Base-by-base conservation (phyloP, 2,113 vertebrate genomes). In the Struthidea cinerea region DNA sequence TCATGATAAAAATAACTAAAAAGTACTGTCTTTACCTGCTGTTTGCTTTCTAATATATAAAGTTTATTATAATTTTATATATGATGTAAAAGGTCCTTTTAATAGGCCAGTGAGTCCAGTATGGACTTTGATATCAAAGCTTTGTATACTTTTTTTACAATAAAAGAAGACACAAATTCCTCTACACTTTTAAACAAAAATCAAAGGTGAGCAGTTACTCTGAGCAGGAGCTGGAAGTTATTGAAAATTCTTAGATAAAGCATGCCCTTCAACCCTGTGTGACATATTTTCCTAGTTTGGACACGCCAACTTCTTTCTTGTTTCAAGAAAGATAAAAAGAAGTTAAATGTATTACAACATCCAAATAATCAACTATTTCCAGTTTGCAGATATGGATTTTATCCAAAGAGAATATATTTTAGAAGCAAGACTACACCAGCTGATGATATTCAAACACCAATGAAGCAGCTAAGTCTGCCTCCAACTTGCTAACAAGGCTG, bases 401-500 rank as follows among this genome's bases (percentile, higher is more conserved):
- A 44, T 86, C 53, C 79, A 78, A 86, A 81, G 28, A 12, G 33
- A 79, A 83, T 49, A 17, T 16, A 61, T 69, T 96, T 95, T 55
- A 79, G 57, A 91, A 83, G 37, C 39, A 78, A 84, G 56, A 53
- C 28, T 10, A 7, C 22, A 80, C 39, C 46, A 77, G 57, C 26
- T 95, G 93, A 87, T 79, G 39, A 55, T 76, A 95, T 53, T 91
- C 57, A 80, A 89, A 69, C 33, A 79, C 11, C 49, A 89, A 2
- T 64, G 90, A 78, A 94, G 56, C 52, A 59, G 47, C 63, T 44
- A 88, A 77, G 32, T 85, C 47, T 93, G 77, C 59, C 88, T 94
- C 18, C 80, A 89, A 30, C 68, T 95, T 86, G 56, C 82, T 96
- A 95, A 89, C 68, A 56, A 82, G 80, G 41, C 80, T 93, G 56